Base-by-base conservation (phyloP, 2,888 invertebrate genomes). In the Melolontha melolontha region DNA sequence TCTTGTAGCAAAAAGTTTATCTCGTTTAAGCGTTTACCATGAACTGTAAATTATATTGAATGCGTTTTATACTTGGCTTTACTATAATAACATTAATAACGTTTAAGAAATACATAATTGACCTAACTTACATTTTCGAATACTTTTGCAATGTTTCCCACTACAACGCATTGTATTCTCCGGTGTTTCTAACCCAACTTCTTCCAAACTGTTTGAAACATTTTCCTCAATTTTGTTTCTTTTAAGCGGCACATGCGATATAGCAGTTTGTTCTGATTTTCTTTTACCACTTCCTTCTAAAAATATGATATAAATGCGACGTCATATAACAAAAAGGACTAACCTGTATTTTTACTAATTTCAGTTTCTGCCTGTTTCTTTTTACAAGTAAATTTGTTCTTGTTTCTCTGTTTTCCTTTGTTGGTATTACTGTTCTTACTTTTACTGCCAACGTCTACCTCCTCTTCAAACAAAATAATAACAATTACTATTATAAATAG, bases 81-180 rank as follows among this genome's bases (percentile, higher is more conserved):
- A n/a, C n/a, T n/a, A n/a, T n/a, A n/a, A n/a, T n/a, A n/a, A n/a
- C n/a, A n/a, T n/a, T 22, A 22, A 22, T 22, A 22, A 22, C 1
- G 22, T 22, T 22, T 22, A 22, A 22, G 2, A 34, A 34, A 29
- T 29, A 29, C 29, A 34, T 34, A 34, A 34, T 6, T 5, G 6
- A 34, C 8, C 40, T 40, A 16, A 54, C 54, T 49, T 62, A 62
- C 62, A 49, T 62, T 54, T 64, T 17, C 64, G 27, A 12, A 34
- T 47, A n/a, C 22, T 52, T 64, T 64, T 42, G 29, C 44, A 8
- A 44, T 34, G 12, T 16, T 54, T 64, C 6, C 7, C 16, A 39
- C 8, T 14, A 29, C 27, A 29, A 12, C 12, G 16, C 34, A 11
- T 64, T 41, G 12, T 54, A 42, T 6, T 29, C 29, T 17, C 14